A percentile compares a stretch with the other conserved stretches of the same genome.
Evolutionary conservation across 2,113 vertebrate species (phyloP).

Genomic region (Triplophysa siluroides): DNA sequence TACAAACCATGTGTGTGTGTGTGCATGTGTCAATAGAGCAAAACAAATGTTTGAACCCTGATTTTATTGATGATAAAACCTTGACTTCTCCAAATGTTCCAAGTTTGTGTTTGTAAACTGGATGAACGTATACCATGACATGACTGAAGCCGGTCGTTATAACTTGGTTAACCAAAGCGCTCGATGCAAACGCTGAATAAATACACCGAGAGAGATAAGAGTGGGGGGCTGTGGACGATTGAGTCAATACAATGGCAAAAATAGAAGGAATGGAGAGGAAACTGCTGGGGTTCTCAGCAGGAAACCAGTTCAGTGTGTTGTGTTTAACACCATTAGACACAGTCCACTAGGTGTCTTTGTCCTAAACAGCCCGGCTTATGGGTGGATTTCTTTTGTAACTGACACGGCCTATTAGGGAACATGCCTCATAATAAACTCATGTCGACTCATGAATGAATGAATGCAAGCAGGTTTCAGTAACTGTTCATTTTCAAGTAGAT

Average conservation of each 20-base stretch:
- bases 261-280: not conserved
- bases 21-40: not conserved
- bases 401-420: slow-evolving; percentile 57
- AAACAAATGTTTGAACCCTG: not conserved
- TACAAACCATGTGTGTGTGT: too few species aligned
- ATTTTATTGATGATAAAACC: not conserved
- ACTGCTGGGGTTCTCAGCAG: not conserved
- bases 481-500: not conserved
- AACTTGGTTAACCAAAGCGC: not conserved
- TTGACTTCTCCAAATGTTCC: not conserved
- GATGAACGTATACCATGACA: slow-evolving; percentile 25
- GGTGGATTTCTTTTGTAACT: slow-evolving; percentile 66
- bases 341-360: slow-evolving; percentile 62
- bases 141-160: slow-evolving; percentile 21
- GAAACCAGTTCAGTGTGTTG: slow-evolving; percentile 23
- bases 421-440: not conserved
- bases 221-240: not conserved
- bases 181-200: not conserved
- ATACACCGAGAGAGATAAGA: slow-evolving; percentile 1
- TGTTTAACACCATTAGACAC: slow-evolving; percentile 70
- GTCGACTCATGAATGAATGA: not conserved
- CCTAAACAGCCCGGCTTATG: slow-evolving; percentile 59
- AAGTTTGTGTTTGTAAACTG: slow-evolving; percentile 12
- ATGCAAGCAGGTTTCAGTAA: slow-evolving; percentile 6
- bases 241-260: not conserved